Percentiles rank a stretch among this genome's conserved stretches.
Conservation (phyloP, 2,888 invertebrate genomes). For the Strigamia maritima region DNA sequence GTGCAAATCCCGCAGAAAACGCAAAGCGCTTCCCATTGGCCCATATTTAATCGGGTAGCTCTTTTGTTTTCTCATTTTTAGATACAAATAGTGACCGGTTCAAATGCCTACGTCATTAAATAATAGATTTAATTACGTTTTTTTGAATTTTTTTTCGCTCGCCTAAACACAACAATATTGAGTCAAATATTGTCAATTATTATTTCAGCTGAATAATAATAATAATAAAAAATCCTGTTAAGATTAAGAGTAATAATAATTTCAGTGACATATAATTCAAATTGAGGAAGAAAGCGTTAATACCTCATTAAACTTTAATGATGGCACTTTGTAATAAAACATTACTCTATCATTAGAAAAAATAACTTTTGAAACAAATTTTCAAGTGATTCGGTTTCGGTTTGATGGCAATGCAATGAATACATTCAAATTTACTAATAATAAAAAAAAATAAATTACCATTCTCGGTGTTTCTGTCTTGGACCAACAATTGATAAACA, state of each 20-base stretch:
- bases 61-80: background rate
- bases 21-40: background rate
- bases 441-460: slow-evolving; percentile 41
- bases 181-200: too few species aligned
- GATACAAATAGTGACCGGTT: background rate
- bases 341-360: too few species aligned
- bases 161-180: too few species aligned
- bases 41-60: background rate
- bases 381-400: too few species aligned
- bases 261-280: too few species aligned
- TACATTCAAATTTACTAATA: background rate
- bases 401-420: background rate
- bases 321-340: background rate
- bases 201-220: too few species aligned
- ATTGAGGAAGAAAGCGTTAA: background rate
- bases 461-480: slow-evolving; percentile 53
- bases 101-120: background rate
- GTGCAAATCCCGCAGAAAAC: slow-evolving; percentile 1
- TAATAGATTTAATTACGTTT: too few species aligned
- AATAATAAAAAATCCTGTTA: too few species aligned
- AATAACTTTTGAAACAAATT: too few species aligned
- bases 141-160: too few species aligned
- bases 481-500: slow-evolving; percentile 56
- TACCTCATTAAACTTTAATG: background rate
- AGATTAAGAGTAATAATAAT: too few species aligned